phyloP scores from a whole-genome alignment of 2,797 vertebrate species.

The Loriculus beryllinus region DNA sequence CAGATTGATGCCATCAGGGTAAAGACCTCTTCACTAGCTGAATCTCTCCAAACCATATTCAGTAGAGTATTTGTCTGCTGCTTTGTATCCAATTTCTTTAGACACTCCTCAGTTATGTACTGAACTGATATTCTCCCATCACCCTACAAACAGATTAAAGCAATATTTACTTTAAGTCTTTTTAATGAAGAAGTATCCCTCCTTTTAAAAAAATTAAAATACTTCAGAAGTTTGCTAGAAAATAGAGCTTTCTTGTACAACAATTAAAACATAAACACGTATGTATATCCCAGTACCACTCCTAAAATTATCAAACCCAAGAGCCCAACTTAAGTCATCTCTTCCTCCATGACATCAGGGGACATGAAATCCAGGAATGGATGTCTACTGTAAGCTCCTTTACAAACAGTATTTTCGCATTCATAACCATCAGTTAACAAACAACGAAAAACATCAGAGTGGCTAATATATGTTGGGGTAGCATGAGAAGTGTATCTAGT shows the following conservation, averaged over 20 bases:
- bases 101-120: conserved; percentile 90
- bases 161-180: neutral
- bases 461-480: fast-evolving
- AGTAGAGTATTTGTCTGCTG: conserved; percentile 93
- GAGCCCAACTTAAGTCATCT: neutral
- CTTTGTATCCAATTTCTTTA: conserved; percentile 94
- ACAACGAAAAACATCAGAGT: neutral
- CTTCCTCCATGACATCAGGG: neutral
- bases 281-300: neutral
- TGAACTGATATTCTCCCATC: conserved; percentile 88
- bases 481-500: neutral
- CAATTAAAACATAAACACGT: neutral
- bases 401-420: neutral
- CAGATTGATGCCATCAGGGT: conserved; percentile 97
- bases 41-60: conserved; percentile 95
- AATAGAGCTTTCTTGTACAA: neutral
- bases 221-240: neutral
- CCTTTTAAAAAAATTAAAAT: neutral
- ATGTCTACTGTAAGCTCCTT: neutral
- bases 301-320: neutral
- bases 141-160: conserved; percentile 75
- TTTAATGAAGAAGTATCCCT: neutral
- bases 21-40: conserved; percentile 94
- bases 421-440: neutral
- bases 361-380: neutral